A percentile compares a stretch with the other conserved stretches of the same genome.
phyloP scores from a whole-genome alignment of 2,888 invertebrate genomes.

The Pollenia griseotomentosa region DNA sequence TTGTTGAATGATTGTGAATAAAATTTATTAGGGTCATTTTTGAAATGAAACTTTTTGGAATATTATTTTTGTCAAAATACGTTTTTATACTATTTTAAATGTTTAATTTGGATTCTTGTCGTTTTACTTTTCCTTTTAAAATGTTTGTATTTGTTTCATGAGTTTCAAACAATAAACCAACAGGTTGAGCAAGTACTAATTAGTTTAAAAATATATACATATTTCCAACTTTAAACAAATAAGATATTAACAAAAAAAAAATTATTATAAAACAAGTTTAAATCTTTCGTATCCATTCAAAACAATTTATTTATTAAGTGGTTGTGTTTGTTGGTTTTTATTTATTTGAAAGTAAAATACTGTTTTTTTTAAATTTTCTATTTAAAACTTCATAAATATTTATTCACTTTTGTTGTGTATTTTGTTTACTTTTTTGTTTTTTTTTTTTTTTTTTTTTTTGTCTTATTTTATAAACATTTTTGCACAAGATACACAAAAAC shows the following conservation, averaged over 20 bases:
- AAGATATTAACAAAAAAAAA: conserved; percentile 21
- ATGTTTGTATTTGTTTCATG: conserved; percentile 38
- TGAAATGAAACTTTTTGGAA: conserved; percentile 14
- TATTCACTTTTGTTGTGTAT: conserved; percentile 28
- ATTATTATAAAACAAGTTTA: conserved; percentile 53
- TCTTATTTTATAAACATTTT: neutral
- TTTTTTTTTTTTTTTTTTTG: neutral
- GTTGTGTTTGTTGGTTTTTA: conserved; percentile 8
- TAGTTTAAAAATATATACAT: conserved; percentile 12
- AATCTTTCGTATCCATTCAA: neutral
- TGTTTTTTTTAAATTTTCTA: conserved; percentile 16
- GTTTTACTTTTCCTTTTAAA: neutral
- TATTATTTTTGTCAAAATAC: neutral
- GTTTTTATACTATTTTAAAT: neutral
- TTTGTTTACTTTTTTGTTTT: conserved; percentile 31
- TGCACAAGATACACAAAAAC: conserved; percentile 1
- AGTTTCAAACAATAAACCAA: conserved; percentile 47
- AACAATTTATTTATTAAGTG: neutral
- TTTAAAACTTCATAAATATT: conserved; percentile 50
- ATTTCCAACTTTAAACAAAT: conserved; percentile 18
- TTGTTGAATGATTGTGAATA: neutral
- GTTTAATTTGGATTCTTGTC: neutral
- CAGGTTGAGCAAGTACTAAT: conserved; percentile 60
- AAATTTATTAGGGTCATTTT: neutral
- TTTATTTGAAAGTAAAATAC: conserved; percentile 48